Evolutionary conservation across 2,113 vertebrate genomes (phyloP).

Genomic region (Passer domesticus): DNA sequence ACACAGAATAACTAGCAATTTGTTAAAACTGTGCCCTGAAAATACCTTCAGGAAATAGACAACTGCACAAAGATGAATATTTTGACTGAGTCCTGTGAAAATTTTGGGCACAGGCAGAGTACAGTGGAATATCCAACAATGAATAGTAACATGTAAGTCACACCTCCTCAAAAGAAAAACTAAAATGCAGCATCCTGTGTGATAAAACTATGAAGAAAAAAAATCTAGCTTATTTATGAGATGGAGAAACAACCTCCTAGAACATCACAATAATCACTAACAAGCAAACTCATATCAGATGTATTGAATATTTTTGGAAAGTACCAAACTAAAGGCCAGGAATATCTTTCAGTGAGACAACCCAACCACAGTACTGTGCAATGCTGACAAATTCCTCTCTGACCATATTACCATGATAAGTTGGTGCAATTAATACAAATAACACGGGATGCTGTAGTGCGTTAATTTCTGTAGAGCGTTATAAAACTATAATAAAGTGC

Average conservation of each 20-base stretch:
- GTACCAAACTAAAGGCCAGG: neutral
- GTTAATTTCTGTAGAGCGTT: neutral
- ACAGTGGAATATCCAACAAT: neutral
- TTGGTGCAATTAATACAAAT: neutral
- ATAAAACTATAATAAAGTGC: neutral
- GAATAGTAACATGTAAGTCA: neutral
- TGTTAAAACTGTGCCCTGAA: constrained; percentile 4
- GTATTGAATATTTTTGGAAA: neutral
- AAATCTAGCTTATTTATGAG: neutral
- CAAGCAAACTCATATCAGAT: neutral
- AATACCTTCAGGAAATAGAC: constrained; percentile 6
- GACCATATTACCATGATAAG: neutral
- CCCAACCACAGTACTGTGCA: neutral
- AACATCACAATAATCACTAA: neutral
- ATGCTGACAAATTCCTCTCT: neutral
- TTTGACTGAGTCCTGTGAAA: neutral
- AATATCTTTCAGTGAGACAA: neutral
- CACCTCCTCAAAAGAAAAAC: neutral
- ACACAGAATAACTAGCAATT: neutral
- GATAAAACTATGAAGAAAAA: neutral
- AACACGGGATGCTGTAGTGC: neutral
- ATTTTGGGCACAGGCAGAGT: neutral
- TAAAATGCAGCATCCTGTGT: neutral
- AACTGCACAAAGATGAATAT: neutral
- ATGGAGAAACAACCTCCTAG: neutral